phyloP scores from a whole-genome alignment of 2,113 vertebrate genomes.

The Meles meles region DNA sequence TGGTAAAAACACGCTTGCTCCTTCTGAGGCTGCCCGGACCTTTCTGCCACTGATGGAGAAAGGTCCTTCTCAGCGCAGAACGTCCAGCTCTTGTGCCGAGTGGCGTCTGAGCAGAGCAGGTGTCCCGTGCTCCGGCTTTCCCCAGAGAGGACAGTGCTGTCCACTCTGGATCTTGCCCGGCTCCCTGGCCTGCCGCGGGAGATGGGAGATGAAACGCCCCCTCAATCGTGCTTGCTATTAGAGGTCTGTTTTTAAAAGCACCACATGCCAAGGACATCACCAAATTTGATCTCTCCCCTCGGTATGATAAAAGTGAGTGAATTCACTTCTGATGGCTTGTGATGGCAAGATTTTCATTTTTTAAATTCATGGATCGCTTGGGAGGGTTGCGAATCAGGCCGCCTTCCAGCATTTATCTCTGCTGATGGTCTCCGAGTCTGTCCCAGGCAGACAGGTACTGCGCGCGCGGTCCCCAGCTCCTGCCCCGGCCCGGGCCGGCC shows the following conservation, averaged over 20 bases:
- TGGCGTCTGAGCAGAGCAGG: rapidly evolving
- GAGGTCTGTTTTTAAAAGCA: not conserved
- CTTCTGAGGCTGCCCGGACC: not conserved
- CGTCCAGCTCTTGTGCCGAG: not conserved
- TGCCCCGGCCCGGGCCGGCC: rapidly evolving
- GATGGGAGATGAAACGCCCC: not conserved
- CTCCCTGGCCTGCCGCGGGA: rapidly evolving
- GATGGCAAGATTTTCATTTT: not conserved
- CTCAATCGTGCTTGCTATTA: not conserved
- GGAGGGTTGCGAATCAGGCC: not conserved
- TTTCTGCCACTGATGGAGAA: not conserved
- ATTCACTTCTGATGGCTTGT: not conserved
- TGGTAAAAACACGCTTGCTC: not conserved
- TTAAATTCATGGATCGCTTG: not conserved
- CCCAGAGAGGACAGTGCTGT: rapidly evolving
- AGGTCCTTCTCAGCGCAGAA: not conserved
- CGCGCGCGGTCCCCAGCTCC: rapidly evolving
- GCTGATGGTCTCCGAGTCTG: too few species aligned
- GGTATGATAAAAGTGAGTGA: not conserved
- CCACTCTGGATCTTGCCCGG: too few species aligned
- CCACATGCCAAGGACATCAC: not conserved
- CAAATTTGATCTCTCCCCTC: not conserved
- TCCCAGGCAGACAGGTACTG: rapidly evolving
- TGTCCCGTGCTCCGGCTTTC: rapidly evolving
- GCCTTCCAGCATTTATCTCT: not conserved